A percentile compares a stretch with the other conserved stretches of the same genome.
Evolutionary conservation across 2,888 invertebrate species (phyloP).

Genomic region (Eurytoma adleriae): DNA sequence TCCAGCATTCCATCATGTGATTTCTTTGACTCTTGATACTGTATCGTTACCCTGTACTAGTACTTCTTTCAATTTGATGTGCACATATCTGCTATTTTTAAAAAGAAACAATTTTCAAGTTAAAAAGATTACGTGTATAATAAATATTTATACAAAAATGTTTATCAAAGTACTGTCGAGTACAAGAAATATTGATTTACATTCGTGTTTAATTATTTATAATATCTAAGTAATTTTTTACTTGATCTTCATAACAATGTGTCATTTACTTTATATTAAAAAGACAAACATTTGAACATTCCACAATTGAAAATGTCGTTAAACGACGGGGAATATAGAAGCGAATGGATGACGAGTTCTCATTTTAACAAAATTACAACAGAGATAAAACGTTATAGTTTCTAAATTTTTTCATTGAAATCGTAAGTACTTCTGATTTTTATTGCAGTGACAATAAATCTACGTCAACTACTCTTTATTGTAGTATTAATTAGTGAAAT

Average conservation of each 20-base stretch:
- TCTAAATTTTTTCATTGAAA: background rate
- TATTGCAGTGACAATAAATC: conserved; percentile 23
- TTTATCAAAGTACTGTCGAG: conserved; percentile 16
- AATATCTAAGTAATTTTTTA: background rate
- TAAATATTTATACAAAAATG: conserved; percentile 18
- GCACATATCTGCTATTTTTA: conserved; percentile 15
- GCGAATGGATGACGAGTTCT: background rate
- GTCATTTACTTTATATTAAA: conserved; percentile 11
- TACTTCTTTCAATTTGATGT: conserved; percentile 32
- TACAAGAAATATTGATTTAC: background rate
- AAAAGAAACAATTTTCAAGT: conserved; percentile 11
- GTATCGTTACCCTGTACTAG: conserved; percentile 57
- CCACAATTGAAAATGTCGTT: conserved; percentile 28
- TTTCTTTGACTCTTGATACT: conserved; percentile 21
- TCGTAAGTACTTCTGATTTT: background rate
- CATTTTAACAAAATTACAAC: conserved; percentile 30
- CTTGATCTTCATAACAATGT: conserved; percentile 17
- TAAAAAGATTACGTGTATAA: conserved; percentile 3
- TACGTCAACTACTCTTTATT: conserved; percentile 22
- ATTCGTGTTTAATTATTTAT: conserved; percentile 3
- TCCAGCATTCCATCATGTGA: background rate
- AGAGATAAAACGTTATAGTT: conserved; percentile 34
- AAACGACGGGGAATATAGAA: conserved; percentile 22
- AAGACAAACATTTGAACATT: conserved; percentile 24
- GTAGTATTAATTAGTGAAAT: conserved; percentile 19